These are phyloP conservation scores for Nomada ruficornis DNA, from an alignment of 2,888 invertebrate species.

Conservation along the genomic window DNA sequence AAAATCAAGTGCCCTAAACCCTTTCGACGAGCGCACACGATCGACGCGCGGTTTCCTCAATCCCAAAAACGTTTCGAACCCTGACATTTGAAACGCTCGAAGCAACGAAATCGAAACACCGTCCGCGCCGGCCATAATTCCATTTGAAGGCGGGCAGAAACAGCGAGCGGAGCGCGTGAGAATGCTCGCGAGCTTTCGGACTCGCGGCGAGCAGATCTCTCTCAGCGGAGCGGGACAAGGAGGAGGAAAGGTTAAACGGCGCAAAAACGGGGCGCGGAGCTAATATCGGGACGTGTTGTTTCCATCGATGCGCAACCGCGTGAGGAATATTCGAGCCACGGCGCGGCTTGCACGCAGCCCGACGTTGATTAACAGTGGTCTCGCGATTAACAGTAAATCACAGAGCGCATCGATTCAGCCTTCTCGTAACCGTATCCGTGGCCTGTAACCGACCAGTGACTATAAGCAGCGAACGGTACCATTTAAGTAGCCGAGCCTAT, in stretches of 20 bases:
- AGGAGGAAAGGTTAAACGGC: slow-evolving; percentile 59
- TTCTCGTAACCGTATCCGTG: slow-evolving; percentile 57
- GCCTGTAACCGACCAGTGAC: slow-evolving; percentile 47
- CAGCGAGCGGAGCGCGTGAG: slow-evolving; percentile 44
- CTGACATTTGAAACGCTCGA: slow-evolving; percentile 21
- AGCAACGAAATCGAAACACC: slow-evolving; percentile 17
- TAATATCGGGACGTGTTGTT: slow-evolving; percentile 59
- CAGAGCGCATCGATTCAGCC: slow-evolving; percentile 63
- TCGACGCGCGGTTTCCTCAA: not conserved
- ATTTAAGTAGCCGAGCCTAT: slow-evolving; percentile 67
- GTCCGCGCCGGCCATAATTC: not conserved
- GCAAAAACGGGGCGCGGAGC: slow-evolving; percentile 59
- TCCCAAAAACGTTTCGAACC: slow-evolving; percentile 4
- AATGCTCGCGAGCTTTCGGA: slow-evolving; percentile 40
- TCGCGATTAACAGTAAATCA: slow-evolving; percentile 69
- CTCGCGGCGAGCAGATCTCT: slow-evolving; percentile 17
- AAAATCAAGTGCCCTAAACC: not conserved
- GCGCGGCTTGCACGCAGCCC: slow-evolving; percentile 34
- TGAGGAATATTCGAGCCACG: slow-evolving; percentile 36
- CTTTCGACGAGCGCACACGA: not conserved
- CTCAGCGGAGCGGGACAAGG: slow-evolving; percentile 14
- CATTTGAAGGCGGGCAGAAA: slow-evolving; percentile 30
- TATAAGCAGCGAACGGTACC: slow-evolving; percentile 62
- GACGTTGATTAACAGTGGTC: slow-evolving; percentile 62
- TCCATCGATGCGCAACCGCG: slow-evolving; percentile 43